Evolutionary conservation across 2,113 vertebrate genomes (phyloP).

Genomic region (Hyaena hyaena): DNA sequence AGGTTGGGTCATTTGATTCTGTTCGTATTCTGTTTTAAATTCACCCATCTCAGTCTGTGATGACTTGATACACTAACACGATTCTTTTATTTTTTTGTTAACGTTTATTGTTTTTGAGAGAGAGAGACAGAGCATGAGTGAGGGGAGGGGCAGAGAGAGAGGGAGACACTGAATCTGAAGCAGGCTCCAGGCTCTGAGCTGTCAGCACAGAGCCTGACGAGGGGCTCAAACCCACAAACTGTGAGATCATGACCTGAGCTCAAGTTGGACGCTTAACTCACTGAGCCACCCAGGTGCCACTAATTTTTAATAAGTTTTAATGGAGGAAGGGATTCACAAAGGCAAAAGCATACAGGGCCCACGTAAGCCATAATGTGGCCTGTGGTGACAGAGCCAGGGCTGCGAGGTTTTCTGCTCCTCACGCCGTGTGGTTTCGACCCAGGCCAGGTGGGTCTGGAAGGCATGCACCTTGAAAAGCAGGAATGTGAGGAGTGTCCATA

Average conservation of each 20-base stretch:
- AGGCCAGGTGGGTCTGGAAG: neutral
- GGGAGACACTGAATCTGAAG: too few relatives aligned
- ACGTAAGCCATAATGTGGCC: neutral
- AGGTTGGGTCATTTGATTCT: neutral
- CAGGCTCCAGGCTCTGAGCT: too few relatives aligned
- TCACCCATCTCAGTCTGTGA: neutral
- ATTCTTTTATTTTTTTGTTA: neutral
- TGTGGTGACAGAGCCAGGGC: neutral
- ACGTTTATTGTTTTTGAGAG: too few relatives aligned
- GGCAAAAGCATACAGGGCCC: neutral
- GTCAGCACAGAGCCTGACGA: too few relatives aligned
- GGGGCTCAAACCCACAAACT: too few relatives aligned
- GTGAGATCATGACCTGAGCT: too few relatives aligned
- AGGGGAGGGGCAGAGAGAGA: too few relatives aligned
- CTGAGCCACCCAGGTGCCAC: too few relatives aligned
- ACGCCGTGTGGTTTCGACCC: neutral
- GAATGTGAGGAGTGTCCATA: neutral
- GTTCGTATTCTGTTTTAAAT: neutral
- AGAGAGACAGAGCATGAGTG: too few relatives aligned
- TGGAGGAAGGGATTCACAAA: neutral
- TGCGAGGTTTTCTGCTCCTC: neutral
- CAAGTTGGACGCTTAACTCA: too few relatives aligned
- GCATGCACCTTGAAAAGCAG: neutral
- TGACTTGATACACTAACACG: neutral
- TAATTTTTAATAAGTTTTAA: neutral